Percentiles rank a stretch among this genome's conserved stretches.
phyloP scores from a whole-genome alignment of 2,113 vertebrate genomes.

The Odontophorus gujanensis region DNA sequence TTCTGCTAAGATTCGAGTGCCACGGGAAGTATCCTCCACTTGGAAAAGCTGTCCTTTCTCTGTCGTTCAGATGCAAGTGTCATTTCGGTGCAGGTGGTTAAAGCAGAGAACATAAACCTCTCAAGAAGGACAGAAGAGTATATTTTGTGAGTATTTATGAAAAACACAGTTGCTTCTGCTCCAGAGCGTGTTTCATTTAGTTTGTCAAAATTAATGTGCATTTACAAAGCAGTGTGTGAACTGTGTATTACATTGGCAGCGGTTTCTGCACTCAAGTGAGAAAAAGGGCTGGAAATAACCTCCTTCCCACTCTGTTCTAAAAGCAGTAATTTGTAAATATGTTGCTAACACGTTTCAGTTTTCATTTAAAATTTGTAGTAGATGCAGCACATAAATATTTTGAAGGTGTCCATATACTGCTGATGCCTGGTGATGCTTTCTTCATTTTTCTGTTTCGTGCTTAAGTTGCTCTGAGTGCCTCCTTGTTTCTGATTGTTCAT shows the following conservation, averaged over 20 bases:
- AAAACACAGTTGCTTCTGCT: neutral
- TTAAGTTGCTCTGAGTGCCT: neutral
- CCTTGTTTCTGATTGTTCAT: conserved; percentile 33
- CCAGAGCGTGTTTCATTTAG: neutral
- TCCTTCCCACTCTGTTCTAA: neutral
- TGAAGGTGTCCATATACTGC: rapidly evolving
- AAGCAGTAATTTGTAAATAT: neutral
- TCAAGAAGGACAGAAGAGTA: neutral
- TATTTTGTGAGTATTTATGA: neutral
- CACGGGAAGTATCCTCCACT: rapidly evolving
- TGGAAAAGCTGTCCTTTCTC: neutral
- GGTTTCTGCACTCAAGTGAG: neutral
- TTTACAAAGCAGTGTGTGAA: neutral
- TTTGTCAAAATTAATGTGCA: neutral
- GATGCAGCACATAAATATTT: neutral
- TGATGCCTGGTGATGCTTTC: neutral
- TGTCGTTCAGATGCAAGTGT: neutral
- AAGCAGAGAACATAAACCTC: neutral
- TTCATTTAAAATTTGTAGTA: neutral
- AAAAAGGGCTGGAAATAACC: neutral
- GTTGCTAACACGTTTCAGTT: neutral
- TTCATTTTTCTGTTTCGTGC: neutral
- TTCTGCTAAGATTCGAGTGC: neutral
- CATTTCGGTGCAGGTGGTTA: rapidly evolving
- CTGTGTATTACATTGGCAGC: neutral